Evolutionary conservation across 92 coral and sea anemone genomes (phyloP), one percentile per base, ranked within the genome.

Genomic region (Virgularia gustaviana): DNA sequence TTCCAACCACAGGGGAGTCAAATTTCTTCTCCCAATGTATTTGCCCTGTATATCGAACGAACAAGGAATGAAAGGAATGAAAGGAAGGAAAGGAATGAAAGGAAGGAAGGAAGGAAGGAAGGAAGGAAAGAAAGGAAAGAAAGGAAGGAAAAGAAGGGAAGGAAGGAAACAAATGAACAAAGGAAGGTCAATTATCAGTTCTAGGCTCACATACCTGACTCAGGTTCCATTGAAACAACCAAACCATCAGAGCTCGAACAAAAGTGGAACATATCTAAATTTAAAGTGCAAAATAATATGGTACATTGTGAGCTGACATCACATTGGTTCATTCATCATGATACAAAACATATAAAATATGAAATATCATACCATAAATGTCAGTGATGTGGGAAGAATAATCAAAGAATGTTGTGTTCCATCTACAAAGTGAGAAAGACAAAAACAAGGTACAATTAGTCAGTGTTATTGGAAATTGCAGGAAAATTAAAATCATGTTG

Each of bases 231-330:
- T n/a, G 98, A 89, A 13, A 89, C 96, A 63, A 87, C 82, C 65
- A 86, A 89, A n/a, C 98, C 98, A 89, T 92, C 98, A 29, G 98
- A 92, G 60, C 96, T 86, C 9, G 98, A 92, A 57, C 89, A 85
- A 89, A 92, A 86, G 77, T 92, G 98, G 63, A 86, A 91, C 45
- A 89, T 80, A 55, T 84, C 98, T 92, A 45, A 31, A 45, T 7
- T 22, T 39, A 15, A 39, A 7, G 15, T 39, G 45, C n/a, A n/a
- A n/a, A n/a, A n/a, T n/a, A n/a, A n/a, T n/a, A n/a, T n/a, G n/a
- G n/a, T n/a, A n/a, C n/a, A n/a, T n/a, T n/a, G n/a, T n/a, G n/a
- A n/a, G n/a, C n/a, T n/a, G 6, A 31, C n/a, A 43, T 20, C 20
- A 43, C 5, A 4, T 43, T 13, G 20, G 20, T 20, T 43, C 51